phyloP scores from a whole-genome alignment of 2,797 vertebrate species.

The Diglossa cyanea region DNA sequence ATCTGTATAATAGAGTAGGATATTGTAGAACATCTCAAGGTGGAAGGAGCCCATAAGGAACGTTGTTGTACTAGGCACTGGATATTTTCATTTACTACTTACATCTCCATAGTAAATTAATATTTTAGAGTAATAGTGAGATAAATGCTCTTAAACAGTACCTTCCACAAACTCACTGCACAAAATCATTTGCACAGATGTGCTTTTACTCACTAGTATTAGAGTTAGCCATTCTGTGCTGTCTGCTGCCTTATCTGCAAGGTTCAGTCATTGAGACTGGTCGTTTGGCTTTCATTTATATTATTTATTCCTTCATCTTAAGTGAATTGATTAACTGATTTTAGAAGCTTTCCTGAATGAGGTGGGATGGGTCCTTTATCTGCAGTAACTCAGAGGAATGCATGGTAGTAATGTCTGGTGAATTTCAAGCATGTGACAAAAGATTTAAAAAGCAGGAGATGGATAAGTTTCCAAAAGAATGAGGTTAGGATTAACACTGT shows the following conservation, averaged over 20 bases:
- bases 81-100: not conserved
- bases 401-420: not conserved
- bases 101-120: not conserved
- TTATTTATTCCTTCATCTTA: not conserved
- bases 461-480: not conserved
- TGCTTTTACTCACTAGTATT: not conserved
- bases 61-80: not conserved
- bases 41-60: not conserved
- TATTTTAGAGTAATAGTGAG: not conserved
- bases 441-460: not conserved
- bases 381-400: not conserved
- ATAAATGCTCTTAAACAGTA: not conserved
- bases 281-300: not conserved
- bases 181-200: not conserved
- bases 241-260: not conserved
- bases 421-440: not conserved
- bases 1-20: not conserved
- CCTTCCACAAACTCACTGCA: not conserved
- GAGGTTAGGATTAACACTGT: not conserved
- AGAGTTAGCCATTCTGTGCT: not conserved
- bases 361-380: not conserved
- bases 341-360: not conserved
- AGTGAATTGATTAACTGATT: not conserved
- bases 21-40: not conserved
- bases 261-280: not conserved